These are phyloP conservation scores for Actinemys pallida DNA, from an alignment of 2,113 vertebrate species.

Conservation along the genomic window DNA sequence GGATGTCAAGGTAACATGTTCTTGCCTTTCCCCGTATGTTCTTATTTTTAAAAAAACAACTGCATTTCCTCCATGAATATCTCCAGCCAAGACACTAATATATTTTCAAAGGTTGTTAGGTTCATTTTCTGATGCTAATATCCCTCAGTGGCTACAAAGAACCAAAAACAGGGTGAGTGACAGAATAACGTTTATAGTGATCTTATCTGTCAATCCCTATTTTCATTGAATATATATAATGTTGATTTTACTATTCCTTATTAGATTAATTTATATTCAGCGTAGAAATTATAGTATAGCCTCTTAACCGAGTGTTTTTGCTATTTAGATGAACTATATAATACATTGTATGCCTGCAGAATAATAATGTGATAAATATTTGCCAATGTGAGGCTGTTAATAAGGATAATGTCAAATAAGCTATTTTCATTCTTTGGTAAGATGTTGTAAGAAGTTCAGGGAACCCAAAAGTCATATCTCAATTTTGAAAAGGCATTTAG, in stretches of 20 bases:
- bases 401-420: not conserved
- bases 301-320: not conserved
- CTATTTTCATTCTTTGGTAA: not conserved
- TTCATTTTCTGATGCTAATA: slow-evolving; percentile 28
- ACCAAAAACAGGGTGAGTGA: slow-evolving; percentile 26
- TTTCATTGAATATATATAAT: not conserved
- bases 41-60: not conserved
- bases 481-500: not conserved
- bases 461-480: not conserved
- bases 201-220: not conserved
- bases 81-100: slow-evolving; percentile 41
- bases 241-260: slow-evolving; percentile 27
- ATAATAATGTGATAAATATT: not conserved
- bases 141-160: not conserved
- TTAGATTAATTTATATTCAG: not conserved
- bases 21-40: not conserved
- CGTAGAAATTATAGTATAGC: not conserved
- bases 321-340: not conserved
- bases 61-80: not conserved
- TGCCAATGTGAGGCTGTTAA: not conserved
- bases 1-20: slow-evolving; percentile 12
- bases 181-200: not conserved
- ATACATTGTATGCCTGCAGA: not conserved
- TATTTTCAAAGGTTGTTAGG: not conserved
- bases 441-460: not conserved